Base-by-base conservation (phyloP, 2,888 invertebrate species). In the Nezara viridula region DNA sequence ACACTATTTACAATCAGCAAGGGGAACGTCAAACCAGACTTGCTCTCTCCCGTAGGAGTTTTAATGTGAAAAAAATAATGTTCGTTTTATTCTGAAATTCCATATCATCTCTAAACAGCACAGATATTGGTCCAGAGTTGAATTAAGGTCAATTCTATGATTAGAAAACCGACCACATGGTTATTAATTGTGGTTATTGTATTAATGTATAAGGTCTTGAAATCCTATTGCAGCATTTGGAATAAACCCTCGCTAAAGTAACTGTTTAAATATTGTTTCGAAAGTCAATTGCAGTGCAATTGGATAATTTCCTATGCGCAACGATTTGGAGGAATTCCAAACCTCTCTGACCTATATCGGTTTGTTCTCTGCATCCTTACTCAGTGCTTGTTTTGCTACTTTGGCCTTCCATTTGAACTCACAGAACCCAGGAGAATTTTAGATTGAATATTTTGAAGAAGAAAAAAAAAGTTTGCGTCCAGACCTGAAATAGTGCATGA, bases 261-360 rank as follows among this genome's bases (percentile, higher is more conserved):
- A 44, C 81, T 21, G 44, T 81, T 81, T 81, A 81, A 81, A 81
- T 81, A 81, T 81, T 81, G 7, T 81, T 40, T 40, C 81, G 81
- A 5, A 81, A 81, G 40, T 37, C 77, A 7, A 77, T 77, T 77
- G 77, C 40, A 77, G 81, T 0, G 24, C 81, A 81, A 81, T 81
- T 81, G 81, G 81, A 40, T 81, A 81, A 81, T 81, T 81, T 47
- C 44, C n/a, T 40, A n/a, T n/a, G 81, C 40, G 77, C 81, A 81
- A 81, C 44, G 81, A 44, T 47, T 81, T 81, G 81, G 81, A 81
- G 14, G 24, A 3, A 81, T 40, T 81, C 81, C 81, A 81, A 81
- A 40, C n/a, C 14, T 10, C n/a, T 81, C 6, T 44, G 81, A 21
- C 81, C 81, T 81, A 47, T n/a, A n/a, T 81, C 40, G 32, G 32